Percentiles rank a stretch among this genome's conserved stretches.
Conservation (phyloP, 2,797 vertebrate genomes). For the Aplochiton taeniatus region DNA sequence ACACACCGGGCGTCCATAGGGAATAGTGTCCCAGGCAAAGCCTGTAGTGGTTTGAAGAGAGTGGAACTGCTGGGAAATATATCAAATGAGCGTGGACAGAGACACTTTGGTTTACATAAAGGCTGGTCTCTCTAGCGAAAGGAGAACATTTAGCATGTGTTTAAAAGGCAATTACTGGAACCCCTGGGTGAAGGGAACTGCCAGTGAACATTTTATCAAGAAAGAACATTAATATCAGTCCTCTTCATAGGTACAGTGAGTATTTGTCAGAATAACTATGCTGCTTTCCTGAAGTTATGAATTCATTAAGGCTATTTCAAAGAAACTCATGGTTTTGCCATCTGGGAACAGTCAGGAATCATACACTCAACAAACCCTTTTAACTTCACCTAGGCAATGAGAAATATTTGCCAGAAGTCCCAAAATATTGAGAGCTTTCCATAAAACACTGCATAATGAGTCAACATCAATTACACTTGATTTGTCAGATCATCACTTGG, state of each 20-base stretch:
- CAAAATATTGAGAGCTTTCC: slow-evolving; percentile 40
- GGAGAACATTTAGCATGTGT: slow-evolving; percentile 45
- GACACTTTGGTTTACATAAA: slow-evolving; percentile 25
- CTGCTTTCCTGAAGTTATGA: slow-evolving; percentile 40
- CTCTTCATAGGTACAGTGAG: slow-evolving; percentile 30
- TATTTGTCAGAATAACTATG: slow-evolving; percentile 54
- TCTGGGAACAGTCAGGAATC: slow-evolving; percentile 32
- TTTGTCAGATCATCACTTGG: slow-evolving; percentile 30
- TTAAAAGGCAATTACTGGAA: slow-evolving; percentile 52
- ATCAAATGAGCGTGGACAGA: slow-evolving; percentile 29
- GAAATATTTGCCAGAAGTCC: slow-evolving; percentile 39
- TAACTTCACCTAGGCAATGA: slow-evolving; percentile 30
- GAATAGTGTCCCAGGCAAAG: slow-evolving; percentile 2
- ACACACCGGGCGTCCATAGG: too few species aligned
- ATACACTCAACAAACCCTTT: slow-evolving; percentile 8
- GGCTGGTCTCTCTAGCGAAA: slow-evolving; percentile 33
- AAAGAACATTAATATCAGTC: slow-evolving; percentile 44
- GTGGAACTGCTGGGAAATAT: slow-evolving; percentile 22
- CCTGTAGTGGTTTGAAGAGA: slow-evolving; percentile 24
- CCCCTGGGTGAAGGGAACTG: slow-evolving; percentile 30
- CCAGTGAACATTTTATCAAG: slow-evolving; percentile 33
- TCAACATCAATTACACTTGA: slow-evolving; percentile 39
- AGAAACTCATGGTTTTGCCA: slow-evolving; percentile 38
- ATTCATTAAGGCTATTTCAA: slow-evolving; percentile 55
- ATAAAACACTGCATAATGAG: slow-evolving; percentile 35